Evolutionary conservation across 2,797 vertebrate genomes (phyloP), one percentile per base, ranked within the genome.

Genomic region (Syngnathus rostellatus): DNA sequence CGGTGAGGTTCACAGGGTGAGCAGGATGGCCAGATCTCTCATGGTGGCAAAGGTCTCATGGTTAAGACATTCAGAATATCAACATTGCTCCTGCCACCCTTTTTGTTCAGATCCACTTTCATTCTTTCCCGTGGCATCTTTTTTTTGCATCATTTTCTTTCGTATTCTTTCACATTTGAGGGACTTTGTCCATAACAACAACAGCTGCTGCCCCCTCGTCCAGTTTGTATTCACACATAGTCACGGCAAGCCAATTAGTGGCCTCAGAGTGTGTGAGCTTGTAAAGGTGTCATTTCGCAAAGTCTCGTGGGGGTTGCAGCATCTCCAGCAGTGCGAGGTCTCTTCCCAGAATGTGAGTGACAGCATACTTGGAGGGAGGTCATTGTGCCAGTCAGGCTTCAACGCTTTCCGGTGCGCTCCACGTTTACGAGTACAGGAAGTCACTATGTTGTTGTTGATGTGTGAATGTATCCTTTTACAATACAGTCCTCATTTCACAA

Each of bases 301-400:
- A 74, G 76, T 82, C 85, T 83, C 78, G 31, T 83, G 31, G 81
- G 78, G 83, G 84, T 80, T 74, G 81, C 81, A 81, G 83, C 81
- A 83, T 76, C 79, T 81, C 89, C 86, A 76, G 82, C 81, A 38
- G 88, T 68, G 88, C 79, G 82, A 78, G 83, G 89, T 90, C 85
- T 89, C 70, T 83, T 76, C 68, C 68, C 63, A 69, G 82, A 78
- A 81, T 72, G 76, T 85, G 87, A 89, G 80, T 87, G 85, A 83
- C 86, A 84, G 83, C 67, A 58, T 16, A 8, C 82, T 78, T 67
- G 16, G 69, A 70, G 77, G 77, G 85, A 73, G 76, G 70, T 61
- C 80, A 72, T 85, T 85, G 82, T 87, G 71, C 39, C 67, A 67
- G 86, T 83, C 83, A 84, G 62, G 84, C 84, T 68, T 80, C 79